phyloP scores from a whole-genome alignment of 1,140 invertebrate species.

The Kradibia gibbosae region DNA sequence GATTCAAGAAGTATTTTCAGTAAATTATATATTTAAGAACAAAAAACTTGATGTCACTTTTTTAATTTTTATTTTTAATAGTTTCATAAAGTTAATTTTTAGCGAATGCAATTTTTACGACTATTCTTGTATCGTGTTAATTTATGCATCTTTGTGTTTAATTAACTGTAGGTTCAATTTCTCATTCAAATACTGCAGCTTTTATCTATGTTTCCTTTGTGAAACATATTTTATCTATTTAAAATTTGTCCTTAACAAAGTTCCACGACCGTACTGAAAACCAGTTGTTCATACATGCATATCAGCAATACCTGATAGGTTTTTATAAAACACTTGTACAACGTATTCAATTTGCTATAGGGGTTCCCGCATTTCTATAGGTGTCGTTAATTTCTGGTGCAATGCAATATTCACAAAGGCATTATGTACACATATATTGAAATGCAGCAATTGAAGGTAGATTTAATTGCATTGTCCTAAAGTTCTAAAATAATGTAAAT shows the following conservation, averaged over 20 bases:
- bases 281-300: background rate
- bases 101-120: background rate
- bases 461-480: background rate
- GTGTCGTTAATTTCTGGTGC: background rate
- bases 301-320: slow-evolving; percentile 9
- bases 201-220: background rate
- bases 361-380: background rate
- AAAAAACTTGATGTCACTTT: no score
- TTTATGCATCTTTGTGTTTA: background rate
- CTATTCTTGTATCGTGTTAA: background rate
- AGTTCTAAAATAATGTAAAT: no score
- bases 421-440: background rate
- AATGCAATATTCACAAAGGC: background rate
- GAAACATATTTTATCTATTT: background rate
- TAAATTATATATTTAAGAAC: no score
- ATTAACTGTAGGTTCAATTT: background rate
- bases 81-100: background rate
- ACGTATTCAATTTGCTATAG: background rate
- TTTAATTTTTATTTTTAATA: background rate
- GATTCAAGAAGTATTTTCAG: no score
- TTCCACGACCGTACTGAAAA: background rate
- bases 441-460: no score
- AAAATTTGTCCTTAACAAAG: background rate
- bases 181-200: background rate
- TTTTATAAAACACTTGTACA: slow-evolving; percentile 20